These are phyloP conservation scores for Lycaena phlaeas DNA, from an alignment of 2,888 invertebrate species.

Conservation along the genomic window DNA sequence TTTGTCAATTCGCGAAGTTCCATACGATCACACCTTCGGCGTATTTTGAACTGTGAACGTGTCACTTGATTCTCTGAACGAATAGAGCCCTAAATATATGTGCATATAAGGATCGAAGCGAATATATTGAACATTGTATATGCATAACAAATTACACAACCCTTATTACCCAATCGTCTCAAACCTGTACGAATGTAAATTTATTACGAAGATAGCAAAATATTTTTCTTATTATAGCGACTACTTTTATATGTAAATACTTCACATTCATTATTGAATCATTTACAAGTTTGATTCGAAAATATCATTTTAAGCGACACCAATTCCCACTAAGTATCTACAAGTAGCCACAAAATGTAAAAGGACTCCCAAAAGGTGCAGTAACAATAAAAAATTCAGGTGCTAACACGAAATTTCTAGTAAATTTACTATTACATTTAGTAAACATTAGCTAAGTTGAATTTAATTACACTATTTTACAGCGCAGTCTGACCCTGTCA, in stretches of 20 bases:
- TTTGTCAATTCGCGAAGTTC: background rate
- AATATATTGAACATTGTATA: constrained; percentile 53
- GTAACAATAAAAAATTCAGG: constrained; percentile 47
- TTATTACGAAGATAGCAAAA: constrained; percentile 15
- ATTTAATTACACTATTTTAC: constrained; percentile 54
- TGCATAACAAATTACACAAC: constrained; percentile 66
- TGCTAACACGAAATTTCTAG: constrained; percentile 47
- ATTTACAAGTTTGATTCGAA: constrained; percentile 24
- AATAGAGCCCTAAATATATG: constrained; percentile 17
- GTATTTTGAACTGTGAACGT: background rate
- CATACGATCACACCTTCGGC: background rate
- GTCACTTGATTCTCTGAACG: background rate
- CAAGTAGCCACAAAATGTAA: constrained; percentile 35
- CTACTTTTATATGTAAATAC: constrained; percentile 23
- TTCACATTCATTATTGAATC: constrained; percentile 11
- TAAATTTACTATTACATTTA: constrained; percentile 55
- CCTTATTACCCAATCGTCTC: constrained; percentile 57
- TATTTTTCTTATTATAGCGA: constrained; percentile 20
- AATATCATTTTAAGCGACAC: constrained; percentile 25
- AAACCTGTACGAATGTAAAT: constrained; percentile 50
- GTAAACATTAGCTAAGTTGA: constrained; percentile 55
- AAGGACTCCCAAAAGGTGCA: constrained; percentile 49
- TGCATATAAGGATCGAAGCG: constrained; percentile 39
- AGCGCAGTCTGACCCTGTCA: constrained; percentile 64
- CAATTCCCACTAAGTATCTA: constrained; percentile 25